phyloP scores from a whole-genome alignment of 2,797 vertebrate species.

The Streptopelia turtur region DNA sequence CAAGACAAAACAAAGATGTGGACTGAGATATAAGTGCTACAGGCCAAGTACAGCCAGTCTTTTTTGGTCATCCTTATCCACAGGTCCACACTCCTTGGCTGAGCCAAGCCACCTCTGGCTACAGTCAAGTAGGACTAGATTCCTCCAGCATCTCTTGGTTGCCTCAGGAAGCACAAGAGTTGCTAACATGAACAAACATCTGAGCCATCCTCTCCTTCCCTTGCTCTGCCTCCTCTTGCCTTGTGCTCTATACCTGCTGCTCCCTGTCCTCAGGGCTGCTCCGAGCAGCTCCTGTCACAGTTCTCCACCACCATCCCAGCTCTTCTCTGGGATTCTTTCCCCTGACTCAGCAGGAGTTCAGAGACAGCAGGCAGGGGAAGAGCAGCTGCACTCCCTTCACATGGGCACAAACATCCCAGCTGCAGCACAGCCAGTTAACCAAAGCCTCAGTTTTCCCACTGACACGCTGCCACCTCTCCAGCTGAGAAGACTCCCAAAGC shows the following conservation, averaged over 20 bases:
- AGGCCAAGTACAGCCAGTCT: background rate
- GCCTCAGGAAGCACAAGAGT: background rate
- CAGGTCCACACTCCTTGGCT: background rate
- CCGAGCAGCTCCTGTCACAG: background rate
- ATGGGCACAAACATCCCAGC: background rate
- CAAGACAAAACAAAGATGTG: background rate
- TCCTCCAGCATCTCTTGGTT: background rate
- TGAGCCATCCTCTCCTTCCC: background rate
- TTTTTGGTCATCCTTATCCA: background rate
- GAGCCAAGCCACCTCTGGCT: background rate
- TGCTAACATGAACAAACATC: background rate
- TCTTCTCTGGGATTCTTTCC: background rate
- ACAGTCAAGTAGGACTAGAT: background rate
- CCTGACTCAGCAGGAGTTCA: background rate
- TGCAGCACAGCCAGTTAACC: background rate
- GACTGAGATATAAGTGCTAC: background rate
- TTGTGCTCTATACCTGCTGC: background rate
- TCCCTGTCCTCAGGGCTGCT: background rate
- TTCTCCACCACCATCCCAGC: background rate
- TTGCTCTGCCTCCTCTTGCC: background rate
- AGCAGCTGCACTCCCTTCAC: background rate
- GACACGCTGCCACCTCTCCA: background rate
- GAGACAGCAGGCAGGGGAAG: background rate
- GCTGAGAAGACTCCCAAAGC: background rate
- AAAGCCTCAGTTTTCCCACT: background rate